Percentiles rank a stretch among this genome's conserved stretches.
Conservation (phyloP, 2,888 invertebrate genomes). For the Lumbricus terrestris region DNA sequence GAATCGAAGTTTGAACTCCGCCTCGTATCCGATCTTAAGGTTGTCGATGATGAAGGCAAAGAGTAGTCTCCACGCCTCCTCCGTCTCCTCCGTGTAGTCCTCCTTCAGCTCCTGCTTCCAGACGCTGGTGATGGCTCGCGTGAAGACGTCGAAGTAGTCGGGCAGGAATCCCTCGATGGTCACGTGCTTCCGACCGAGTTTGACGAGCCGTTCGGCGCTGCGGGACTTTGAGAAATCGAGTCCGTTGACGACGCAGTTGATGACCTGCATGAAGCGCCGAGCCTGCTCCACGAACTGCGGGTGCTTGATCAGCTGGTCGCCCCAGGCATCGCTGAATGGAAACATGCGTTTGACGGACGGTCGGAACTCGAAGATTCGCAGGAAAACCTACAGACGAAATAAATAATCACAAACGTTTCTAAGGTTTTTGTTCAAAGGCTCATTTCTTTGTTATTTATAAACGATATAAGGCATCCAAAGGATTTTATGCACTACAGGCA, state of each 20-base stretch:
- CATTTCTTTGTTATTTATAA: too few relatives aligned
- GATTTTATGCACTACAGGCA: too few relatives aligned
- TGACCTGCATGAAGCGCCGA: constrained; percentile 23
- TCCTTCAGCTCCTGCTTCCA: constrained; percentile 29
- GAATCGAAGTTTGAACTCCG: constrained; percentile 15
- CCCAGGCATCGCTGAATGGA: constrained; percentile 22
- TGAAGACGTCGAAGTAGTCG: constrained; percentile 28
- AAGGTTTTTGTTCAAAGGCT: too few relatives aligned
- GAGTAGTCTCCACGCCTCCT: constrained; percentile 15
- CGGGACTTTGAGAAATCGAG: constrained; percentile 10
- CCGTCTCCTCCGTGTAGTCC: constrained; percentile 17
- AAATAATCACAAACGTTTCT: neutral
- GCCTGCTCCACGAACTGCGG: constrained; percentile 26
- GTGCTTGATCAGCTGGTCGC: constrained; percentile 26
- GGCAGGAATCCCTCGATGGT: constrained; percentile 16
- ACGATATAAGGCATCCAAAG: too few relatives aligned
- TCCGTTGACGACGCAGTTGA: constrained; percentile 22
- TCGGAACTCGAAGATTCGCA: constrained; percentile 28
- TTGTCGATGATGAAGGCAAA: constrained; percentile 19
- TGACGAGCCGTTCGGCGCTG: constrained; percentile 4
- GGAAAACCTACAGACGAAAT: constrained; percentile 29
- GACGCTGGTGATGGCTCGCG: constrained; percentile 22
- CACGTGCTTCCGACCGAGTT: constrained; percentile 21
- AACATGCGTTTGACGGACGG: constrained; percentile 26
- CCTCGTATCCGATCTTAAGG: constrained; percentile 23